Conservation (phyloP, 2,797 vertebrate species). For the Oryzias sinensis region DNA sequence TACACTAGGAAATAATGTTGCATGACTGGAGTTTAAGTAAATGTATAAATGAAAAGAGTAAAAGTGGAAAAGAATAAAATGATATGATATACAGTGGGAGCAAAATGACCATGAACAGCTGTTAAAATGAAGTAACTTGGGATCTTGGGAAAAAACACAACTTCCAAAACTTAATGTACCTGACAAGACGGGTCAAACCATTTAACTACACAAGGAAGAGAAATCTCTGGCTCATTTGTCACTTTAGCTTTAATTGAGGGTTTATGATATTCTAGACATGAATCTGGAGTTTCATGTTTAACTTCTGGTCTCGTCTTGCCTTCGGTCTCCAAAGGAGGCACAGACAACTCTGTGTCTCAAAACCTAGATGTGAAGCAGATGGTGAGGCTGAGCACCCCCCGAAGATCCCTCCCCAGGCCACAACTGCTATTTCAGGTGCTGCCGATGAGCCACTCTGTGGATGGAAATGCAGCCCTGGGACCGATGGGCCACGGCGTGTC, state of each 20-base stretch:
- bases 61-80: too few relatives aligned
- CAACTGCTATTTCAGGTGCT: conserved; percentile 69
- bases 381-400: conserved; percentile 46
- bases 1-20: too few relatives aligned
- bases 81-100: too few relatives aligned
- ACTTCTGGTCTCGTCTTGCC: conserved; percentile 46
- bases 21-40: too few relatives aligned
- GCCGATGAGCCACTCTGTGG: conserved; percentile 55
- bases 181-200: too few relatives aligned
- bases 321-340: conserved; percentile 43
- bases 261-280: conserved; percentile 48
- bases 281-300: conserved; percentile 49
- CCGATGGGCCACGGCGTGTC: conserved; percentile 59
- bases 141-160: neutral
- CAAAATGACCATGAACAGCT: too few relatives aligned
- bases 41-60: too few relatives aligned
- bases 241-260: conserved; percentile 49
- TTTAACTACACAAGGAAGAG: too few relatives aligned
- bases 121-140: too few relatives aligned
- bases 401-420: conserved; percentile 43
- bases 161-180: neutral
- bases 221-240: conserved; percentile 17
- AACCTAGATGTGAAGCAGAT: conserved; percentile 59
- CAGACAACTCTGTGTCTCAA: conserved; percentile 30
- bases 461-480: conserved; percentile 42